Conservation (phyloP, 2,888 invertebrate genomes). For the Latrodectus hesperus region DNA sequence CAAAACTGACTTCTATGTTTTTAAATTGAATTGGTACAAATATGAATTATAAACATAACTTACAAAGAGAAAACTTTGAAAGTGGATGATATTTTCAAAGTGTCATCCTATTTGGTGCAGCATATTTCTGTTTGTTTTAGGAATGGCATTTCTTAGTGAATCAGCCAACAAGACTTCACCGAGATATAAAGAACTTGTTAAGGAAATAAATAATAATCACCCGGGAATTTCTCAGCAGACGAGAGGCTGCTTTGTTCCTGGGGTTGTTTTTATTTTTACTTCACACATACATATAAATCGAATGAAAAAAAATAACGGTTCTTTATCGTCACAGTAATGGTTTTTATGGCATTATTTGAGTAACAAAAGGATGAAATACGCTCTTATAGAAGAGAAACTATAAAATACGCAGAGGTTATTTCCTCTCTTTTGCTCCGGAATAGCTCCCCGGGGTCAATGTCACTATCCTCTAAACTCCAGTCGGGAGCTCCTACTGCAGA, state of each 20-base stretch:
- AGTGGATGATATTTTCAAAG: too few species aligned
- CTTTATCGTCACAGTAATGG: constrained; percentile 52
- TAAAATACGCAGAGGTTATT: constrained; percentile 33
- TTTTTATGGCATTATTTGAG: constrained; percentile 59
- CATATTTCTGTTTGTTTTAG: too few species aligned
- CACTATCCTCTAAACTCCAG: neutral
- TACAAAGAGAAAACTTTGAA: too few species aligned
- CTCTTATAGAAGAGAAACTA: constrained; percentile 40
- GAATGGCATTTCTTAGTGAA: neutral
- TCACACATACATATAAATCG: neutral
- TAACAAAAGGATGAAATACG: constrained; percentile 53
- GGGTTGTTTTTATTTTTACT: neutral
- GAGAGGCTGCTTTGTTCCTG: neutral
- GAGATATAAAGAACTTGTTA: neutral
- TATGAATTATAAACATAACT: too few species aligned
- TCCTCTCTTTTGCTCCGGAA: constrained; percentile 14
- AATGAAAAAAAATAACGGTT: constrained; percentile 30
- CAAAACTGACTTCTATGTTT: too few species aligned
- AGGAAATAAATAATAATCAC: neutral
- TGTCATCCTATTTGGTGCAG: too few species aligned
- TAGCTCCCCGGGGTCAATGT: constrained; percentile 45
- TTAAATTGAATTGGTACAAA: too few species aligned
- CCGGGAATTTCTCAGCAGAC: neutral
- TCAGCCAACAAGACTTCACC: neutral
- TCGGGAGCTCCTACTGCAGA: too few species aligned